Evolutionary conservation across 2,113 vertebrate genomes (phyloP).

Genomic region (Pygoscelis antarcticus): DNA sequence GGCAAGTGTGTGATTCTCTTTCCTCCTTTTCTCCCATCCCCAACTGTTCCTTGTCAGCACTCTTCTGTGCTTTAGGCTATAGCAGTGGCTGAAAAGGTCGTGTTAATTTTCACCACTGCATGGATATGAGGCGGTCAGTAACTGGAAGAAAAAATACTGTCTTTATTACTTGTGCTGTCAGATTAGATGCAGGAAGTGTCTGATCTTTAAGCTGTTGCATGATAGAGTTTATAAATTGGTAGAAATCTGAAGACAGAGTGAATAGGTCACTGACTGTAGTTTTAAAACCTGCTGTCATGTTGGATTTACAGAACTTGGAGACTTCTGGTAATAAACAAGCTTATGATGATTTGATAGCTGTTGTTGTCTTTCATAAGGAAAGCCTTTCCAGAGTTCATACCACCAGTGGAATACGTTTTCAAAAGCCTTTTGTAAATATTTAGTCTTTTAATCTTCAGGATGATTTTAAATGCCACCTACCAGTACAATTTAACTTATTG

Average conservation of each 20-base stretch:
- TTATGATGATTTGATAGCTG: conserved; percentile 21
- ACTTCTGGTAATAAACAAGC: conserved; percentile 21
- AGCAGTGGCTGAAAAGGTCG: background rate
- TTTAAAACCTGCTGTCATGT: conserved; percentile 34
- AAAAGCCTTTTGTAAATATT: conserved; percentile 4
- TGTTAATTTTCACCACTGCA: background rate
- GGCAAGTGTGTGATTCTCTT: background rate
- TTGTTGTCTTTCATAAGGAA: background rate
- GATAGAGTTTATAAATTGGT: background rate
- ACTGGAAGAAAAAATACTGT: background rate
- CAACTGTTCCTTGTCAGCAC: background rate
- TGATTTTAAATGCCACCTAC: conserved; percentile 17
- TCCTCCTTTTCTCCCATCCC: background rate
- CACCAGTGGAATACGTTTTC: background rate
- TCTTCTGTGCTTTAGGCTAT: background rate
- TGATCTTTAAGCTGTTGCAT: background rate
- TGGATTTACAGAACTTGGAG: conserved; percentile 25
- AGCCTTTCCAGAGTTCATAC: background rate
- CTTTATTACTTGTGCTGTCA: conserved; percentile 19
- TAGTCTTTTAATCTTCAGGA: background rate
- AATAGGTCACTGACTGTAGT: conserved; percentile 19
- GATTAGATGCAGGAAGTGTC: background rate
- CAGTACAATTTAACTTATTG: background rate
- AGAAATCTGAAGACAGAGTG: background rate
- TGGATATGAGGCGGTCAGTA: background rate